Evolutionary conservation across 2,113 vertebrate genomes (phyloP).

Genomic region (Pterophyllum scalare): DNA sequence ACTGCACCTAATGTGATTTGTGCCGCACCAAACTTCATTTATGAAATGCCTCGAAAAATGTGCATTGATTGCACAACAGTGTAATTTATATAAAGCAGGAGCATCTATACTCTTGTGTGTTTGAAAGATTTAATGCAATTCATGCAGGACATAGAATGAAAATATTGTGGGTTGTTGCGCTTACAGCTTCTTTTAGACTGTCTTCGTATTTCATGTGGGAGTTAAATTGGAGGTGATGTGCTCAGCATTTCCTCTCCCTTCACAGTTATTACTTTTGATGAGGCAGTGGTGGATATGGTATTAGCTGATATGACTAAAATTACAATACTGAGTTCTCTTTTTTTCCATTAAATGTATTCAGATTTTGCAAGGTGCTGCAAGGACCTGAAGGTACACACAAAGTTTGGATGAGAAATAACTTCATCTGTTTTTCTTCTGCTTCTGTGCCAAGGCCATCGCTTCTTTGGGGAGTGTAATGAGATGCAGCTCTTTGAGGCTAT

Average conservation of each 20-base stretch:
- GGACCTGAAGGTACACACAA: constrained; percentile 76
- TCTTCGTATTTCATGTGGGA: constrained; percentile 58
- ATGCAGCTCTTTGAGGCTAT: constrained; percentile 53
- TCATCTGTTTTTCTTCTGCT: constrained; percentile 57
- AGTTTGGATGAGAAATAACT: constrained; percentile 68
- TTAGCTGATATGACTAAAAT: constrained; percentile 68
- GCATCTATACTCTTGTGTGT: not conserved
- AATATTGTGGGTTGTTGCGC: constrained; percentile 30
- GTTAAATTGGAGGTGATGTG: constrained; percentile 61
- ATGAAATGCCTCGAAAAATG: constrained; percentile 18
- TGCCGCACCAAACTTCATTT: constrained; percentile 32
- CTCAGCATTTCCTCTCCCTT: constrained; percentile 63
- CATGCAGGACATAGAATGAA: not conserved
- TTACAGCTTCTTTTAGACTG: constrained; percentile 39
- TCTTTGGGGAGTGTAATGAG: constrained; percentile 45
- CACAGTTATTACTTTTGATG: constrained; percentile 70
- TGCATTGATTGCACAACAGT: constrained; percentile 17
- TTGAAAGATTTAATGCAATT: constrained; percentile 5
- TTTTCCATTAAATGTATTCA: constrained; percentile 70
- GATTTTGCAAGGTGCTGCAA: constrained; percentile 73
- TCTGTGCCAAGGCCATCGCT: constrained; percentile 61
- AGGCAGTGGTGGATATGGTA: constrained; percentile 54
- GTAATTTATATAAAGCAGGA: not conserved
- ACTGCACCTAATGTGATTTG: constrained; percentile 21
- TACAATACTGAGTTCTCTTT: constrained; percentile 64